Conservation (phyloP, 1,140 invertebrate genomes). For the Lysiphlebus fabarum region DNA sequence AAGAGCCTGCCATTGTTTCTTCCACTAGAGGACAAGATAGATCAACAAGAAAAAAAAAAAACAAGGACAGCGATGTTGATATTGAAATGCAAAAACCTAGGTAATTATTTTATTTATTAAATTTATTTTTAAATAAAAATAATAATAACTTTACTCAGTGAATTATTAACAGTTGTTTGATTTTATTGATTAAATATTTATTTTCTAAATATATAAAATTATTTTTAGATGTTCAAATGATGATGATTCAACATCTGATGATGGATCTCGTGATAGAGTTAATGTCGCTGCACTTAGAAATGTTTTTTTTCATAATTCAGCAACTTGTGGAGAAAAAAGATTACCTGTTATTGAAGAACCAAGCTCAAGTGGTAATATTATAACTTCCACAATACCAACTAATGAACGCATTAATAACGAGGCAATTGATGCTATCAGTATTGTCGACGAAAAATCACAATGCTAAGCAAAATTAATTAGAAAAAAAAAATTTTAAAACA, state of each 20-base stretch:
- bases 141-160: too few species aligned
- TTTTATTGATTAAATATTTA: neutral
- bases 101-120: constrained; percentile 20
- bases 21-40: constrained; percentile 24
- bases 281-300: constrained; percentile 45
- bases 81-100: constrained; percentile 33
- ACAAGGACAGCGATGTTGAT: constrained; percentile 45
- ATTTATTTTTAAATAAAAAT: neutral
- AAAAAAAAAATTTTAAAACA: constrained; percentile 7
- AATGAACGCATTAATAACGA: constrained; percentile 16
- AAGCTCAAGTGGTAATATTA: constrained; percentile 6
- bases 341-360: constrained; percentile 48
- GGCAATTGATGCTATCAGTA: constrained; percentile 33
- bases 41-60: constrained; percentile 40
- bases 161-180: neutral
- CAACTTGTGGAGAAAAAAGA: constrained; percentile 39
- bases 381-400: constrained; percentile 27
- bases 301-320: constrained; percentile 46
- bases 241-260: constrained; percentile 26
- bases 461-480: constrained; percentile 24
- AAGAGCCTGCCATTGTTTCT: constrained; percentile 31
- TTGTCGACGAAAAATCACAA: constrained; percentile 29
- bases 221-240: constrained; percentile 32
- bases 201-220: neutral
- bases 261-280: constrained; percentile 35